phyloP scores from a whole-genome alignment of 2,113 vertebrate genomes.

The Semicossyphus pulcher region DNA sequence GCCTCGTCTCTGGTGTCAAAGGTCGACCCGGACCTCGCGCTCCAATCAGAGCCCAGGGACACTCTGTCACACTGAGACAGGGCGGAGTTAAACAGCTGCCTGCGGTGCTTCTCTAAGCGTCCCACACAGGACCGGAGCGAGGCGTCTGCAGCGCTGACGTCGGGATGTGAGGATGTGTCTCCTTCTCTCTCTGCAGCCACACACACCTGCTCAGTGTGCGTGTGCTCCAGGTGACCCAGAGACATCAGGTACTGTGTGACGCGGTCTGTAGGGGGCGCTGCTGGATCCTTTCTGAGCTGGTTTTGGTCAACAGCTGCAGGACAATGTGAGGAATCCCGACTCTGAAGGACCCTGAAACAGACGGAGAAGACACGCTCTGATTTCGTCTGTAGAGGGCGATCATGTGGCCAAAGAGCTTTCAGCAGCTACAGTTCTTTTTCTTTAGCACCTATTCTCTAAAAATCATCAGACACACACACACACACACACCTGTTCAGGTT shows the following conservation, averaged over 20 bases:
- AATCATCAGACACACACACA: neutral
- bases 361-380: neutral
- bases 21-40: slow-evolving; percentile 85
- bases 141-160: slow-evolving; percentile 63
- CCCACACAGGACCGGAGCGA: too few relatives aligned
- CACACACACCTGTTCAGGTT: slow-evolving; percentile 84
- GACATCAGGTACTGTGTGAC: slow-evolving; percentile 60
- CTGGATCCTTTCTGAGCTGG: neutral
- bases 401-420: too few relatives aligned
- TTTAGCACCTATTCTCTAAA: too few relatives aligned
- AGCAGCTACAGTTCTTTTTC: too few relatives aligned
- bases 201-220: neutral
- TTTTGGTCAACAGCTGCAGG: neutral
- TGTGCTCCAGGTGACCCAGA: slow-evolving; percentile 1
- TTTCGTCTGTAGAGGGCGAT: too few relatives aligned
- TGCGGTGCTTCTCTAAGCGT: slow-evolving; percentile 13
- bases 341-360: slow-evolving; percentile 44
- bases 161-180: neutral
- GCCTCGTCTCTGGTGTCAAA: slow-evolving; percentile 91
- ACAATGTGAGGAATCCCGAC: neutral
- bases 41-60: slow-evolving; percentile 86
- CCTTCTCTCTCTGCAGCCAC: slow-evolving; percentile 2
- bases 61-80: slow-evolving; percentile 78
- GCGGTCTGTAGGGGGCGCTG: slow-evolving; percentile 13
- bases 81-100: slow-evolving; percentile 52